Base-by-base conservation (phyloP, 1,140 invertebrate genomes). In the Cataglyphis hispanica region DNA sequence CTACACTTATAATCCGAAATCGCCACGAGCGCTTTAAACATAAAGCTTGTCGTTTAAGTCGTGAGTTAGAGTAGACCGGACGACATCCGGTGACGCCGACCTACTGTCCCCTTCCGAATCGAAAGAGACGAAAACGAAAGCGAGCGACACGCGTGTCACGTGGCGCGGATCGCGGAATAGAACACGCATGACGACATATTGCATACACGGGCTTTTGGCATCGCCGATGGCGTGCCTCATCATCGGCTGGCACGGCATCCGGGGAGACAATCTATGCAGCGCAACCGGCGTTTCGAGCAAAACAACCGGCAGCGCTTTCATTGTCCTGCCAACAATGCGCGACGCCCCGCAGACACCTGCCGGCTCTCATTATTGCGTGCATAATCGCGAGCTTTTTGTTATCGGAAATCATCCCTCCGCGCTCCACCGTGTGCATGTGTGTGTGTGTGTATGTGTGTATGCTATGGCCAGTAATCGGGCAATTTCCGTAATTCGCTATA, bases 351-450 rank as follows among this genome's bases (percentile, higher is more conserved):
- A 89, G 91, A 92, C 93, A 94, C 93, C 94, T 94, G 93, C 91
- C 90, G 89, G 88, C 86, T 85, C 86, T 93, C 87, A 93, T 94
- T 94, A 93, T 91, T 89, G 70, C 88, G 72, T 88, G 86, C 85
- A 93, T 93, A 94, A 93, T 94, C 92, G 85, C 86, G 75, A 92
- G 89, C 90, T 92, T 93, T 92, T 93, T 93, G 92, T 93, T 93
- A 93, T 92, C 86, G 92, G 88, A 91, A 92, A 89, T 87, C 81
- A 87, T 69, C 89, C 83, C 58, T 69, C 70, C 66, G 34, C 46
- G 34, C 53, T 53, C 13, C 53, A 11, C 50, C 19, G 7, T 53
- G 8, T 27, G 5, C 5, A 4, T 5, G 1, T 19, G 4, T 16
- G 25, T 31, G 10, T 25, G 11, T 43, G 40, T 43, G 8, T 43